Evolutionary conservation across 2,113 vertebrate species (phyloP), one percentile per base, ranked within the genome.

Genomic region (Columbina picui): DNA sequence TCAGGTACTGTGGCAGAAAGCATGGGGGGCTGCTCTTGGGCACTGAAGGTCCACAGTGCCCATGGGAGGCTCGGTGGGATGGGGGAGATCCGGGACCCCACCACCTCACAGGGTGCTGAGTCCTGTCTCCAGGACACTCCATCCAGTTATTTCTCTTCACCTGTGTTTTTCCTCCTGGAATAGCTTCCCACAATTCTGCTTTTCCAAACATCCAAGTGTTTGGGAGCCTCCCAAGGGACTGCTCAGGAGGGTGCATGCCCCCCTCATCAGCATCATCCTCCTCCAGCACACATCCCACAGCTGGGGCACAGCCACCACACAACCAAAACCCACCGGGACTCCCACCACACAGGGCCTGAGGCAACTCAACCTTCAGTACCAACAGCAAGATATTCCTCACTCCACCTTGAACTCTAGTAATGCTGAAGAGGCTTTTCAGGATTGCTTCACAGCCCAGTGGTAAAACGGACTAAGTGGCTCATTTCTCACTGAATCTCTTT

Each of bases 1-100:
- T 60, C 56, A 96, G 14, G 39, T 30, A 45, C 64, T 55, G 38
- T n/a, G 27, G 18, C 50, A 87, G 34, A 55, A 52, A 49, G 45
- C 22, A 32, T 2, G 43, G 7, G 20, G 10, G 11, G 14, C 16
- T 92, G 41, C 8, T 79, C 16, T 43, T 0, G 1, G 7, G 5
- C 2, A 3, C 8, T 3, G 1, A 80, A 67, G 13, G 49, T 18
- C 38, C 20, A 56, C 1, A 1, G 23, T 18, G 9, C 22, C 52
- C 1, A 0, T 1, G 3, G n/a, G 68, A 80, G 6, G 32, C 7
- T 60, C 1, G 0, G 39, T 26, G n/a, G 26, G 38, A 7, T 18
- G 17, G 9, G 14, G 25, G 55, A 85, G 38, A 27, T 25, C 17
- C 1, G 0, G 11, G 23, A 7, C 15, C 5, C 0, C 0, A 4